A percentile compares a stretch with the other conserved stretches of the same genome.
phyloP scores from a whole-genome alignment of 2,888 invertebrate species.

The Entomobrya proxima region DNA sequence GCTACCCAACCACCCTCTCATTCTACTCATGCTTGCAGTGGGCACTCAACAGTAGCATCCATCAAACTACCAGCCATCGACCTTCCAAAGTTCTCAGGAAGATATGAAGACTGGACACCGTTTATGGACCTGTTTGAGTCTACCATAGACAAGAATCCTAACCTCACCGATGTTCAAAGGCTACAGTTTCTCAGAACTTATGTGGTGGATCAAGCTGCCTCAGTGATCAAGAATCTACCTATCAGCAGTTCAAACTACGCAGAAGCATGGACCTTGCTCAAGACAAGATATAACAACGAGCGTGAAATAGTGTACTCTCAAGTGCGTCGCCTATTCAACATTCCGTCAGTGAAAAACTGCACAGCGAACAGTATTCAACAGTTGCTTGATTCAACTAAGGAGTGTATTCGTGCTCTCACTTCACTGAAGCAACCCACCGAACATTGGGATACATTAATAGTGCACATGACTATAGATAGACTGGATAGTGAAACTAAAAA shows the following conservation, averaged over 20 bases:
- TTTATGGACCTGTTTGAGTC: slow-evolving; percentile 49
- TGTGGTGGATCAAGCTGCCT: slow-evolving; percentile 30
- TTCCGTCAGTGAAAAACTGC: neutral
- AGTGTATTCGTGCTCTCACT: neutral
- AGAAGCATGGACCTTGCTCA: slow-evolving; percentile 54
- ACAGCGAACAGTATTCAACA: neutral
- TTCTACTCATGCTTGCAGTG: neutral
- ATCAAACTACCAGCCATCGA: slow-evolving; percentile 35
- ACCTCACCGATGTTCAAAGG: neutral
- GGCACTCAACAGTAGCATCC: neutral
- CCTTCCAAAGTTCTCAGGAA: slow-evolving; percentile 40
- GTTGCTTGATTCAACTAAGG: slow-evolving; percentile 26
- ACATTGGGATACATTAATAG: slow-evolving; percentile 21
- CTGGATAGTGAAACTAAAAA: neutral
- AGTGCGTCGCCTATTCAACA: neutral
- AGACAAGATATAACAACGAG: slow-evolving; percentile 49
- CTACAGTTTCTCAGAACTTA: slow-evolving; percentile 43
- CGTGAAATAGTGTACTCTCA: slow-evolving; percentile 26
- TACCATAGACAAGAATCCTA: neutral
- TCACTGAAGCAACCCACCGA: slow-evolving; percentile 7
- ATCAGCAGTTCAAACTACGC: slow-evolving; percentile 46
- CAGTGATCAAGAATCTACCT: neutral
- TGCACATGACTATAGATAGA: slow-evolving; percentile 7
- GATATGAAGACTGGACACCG: too few relatives aligned
- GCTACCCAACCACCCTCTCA: neutral